Base-by-base conservation (phyloP, 2,113 vertebrate genomes). In the Callipepla californica region DNA sequence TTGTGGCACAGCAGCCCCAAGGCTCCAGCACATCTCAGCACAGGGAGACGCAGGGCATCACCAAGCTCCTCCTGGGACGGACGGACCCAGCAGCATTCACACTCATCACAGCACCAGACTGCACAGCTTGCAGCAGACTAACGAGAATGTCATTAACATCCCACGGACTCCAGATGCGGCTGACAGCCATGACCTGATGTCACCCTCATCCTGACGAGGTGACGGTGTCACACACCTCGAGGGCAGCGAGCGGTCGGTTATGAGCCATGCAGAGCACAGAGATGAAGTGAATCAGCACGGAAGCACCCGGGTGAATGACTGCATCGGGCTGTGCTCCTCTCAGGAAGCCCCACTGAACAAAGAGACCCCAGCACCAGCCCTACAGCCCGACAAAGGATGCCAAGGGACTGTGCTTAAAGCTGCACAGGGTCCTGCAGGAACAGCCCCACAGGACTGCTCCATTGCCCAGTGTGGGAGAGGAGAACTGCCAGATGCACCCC, bases 351-450 rank as follows among this genome's bases (percentile, higher is more conserved):
- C 19, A 65, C 6, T 48, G 23, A 13, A 82, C 61, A 1, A 26
- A 66, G 40, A 11, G 62, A n/a, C n/a, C 3, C 18, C 9, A 22
- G n/a, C 22, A 10, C 44, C 45, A 15, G 13, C 0, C 2, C 8
- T 5, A 23, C 58, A 36, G 13, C 14, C 34, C 0, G 7, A n/a
- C 7, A 7, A 68, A 0, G 22, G 72, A 40, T 16, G 3, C 53
- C 0, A 0, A 81, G 13, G 45, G 63, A 79, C 28, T 0, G 0
- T 0, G 0, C 21, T 65, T 36, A 11, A 25, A 38, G 30, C 62
- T 22, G 66, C 13, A 51, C 32, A 0, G 2, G 26, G 13, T 9
- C 45, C 57, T 1, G 0, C 15, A 22, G 48, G 7, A 87, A 30
- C 48, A 66, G 59, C 32, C 30, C 50, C 4, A 23, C 22, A 22